A percentile compares a stretch with the other conserved stretches of the same genome.
Evolutionary conservation across 2,888 invertebrate genomes (phyloP).

Genomic region (Hypomecis atomaria): DNA sequence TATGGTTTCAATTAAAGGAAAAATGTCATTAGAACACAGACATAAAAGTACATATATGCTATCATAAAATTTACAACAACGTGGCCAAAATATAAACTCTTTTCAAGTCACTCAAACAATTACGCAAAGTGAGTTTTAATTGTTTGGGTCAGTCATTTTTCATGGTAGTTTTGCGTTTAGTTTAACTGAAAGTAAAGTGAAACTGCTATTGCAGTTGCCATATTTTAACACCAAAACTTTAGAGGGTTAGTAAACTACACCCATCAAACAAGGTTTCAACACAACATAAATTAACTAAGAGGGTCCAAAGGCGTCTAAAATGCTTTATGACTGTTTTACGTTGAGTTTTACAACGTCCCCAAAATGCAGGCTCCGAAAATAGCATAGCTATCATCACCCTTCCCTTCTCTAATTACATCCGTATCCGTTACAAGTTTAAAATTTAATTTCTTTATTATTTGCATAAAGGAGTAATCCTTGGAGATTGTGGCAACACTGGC

Average conservation of each 20-base stretch:
- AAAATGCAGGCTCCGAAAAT: constrained; percentile 28
- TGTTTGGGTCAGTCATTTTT: not conserved
- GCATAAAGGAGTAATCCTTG: constrained; percentile 60
- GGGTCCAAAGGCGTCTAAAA: constrained; percentile 27
- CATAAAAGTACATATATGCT: too few species aligned
- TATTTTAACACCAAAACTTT: constrained; percentile 13
- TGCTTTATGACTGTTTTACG: constrained; percentile 29
- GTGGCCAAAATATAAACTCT: too few species aligned
- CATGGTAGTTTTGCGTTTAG: not conserved
- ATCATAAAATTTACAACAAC: too few species aligned
- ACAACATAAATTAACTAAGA: constrained; percentile 28
- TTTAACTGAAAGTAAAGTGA: not conserved
- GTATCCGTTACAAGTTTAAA: constrained; percentile 45
- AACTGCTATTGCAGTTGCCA: constrained; percentile 13
- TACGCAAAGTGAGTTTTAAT: not conserved
- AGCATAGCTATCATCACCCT: constrained; percentile 27
- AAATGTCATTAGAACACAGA: too few species aligned
- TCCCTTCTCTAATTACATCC: constrained; percentile 37
- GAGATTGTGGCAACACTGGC: constrained; percentile 63
- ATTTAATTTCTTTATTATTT: constrained; percentile 62
- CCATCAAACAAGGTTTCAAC: constrained; percentile 30
- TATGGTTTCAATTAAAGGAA: too few species aligned
- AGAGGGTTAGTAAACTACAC: constrained; percentile 20
- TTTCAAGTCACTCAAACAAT: too few species aligned
- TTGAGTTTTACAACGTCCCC: constrained; percentile 25